Evolutionary conservation across 2,797 vertebrate genomes (phyloP), one percentile per base, ranked within the genome.

Genomic region (Brachyalestes nurse): DNA sequence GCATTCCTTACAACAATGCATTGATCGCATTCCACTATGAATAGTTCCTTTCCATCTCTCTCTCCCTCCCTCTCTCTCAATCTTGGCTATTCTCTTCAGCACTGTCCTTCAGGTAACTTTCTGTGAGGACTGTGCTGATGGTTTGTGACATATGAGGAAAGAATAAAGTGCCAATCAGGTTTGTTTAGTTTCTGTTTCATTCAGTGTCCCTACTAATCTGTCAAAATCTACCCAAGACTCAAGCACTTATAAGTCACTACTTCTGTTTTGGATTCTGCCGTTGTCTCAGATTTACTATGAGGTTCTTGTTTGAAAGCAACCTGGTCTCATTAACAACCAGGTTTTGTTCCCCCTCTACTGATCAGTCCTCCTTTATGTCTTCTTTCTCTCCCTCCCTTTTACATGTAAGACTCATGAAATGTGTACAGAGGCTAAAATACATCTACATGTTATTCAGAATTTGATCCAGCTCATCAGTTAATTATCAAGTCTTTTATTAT

Each of bases 111-210:
- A 57, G 6, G 7, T 57, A n/a, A 57, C 53, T 57, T 0, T 9
- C 42, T 45, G 42, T n/a, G 53, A n/a, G 53, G 53, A 57, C 6
- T 1, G 6, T 19, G 19, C 6, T 57, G 19, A 57, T 57, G 53
- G 53, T 57, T n/a, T 57, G 19, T 57, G 19, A 57, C 19, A 57
- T 7, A 57, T 57, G 53, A 45, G 42, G 42, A 45, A 45, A 5
- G 42, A 45, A 17, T 53, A 4, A 17, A 53, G 51, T 53, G 51
- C 5, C 16, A 12, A n/a, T 4, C 9, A 28, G 21, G 58, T 61
- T 61, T 21, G 25, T 12, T 85, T 53, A 85, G 60, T 28, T 51
- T 57, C 58, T 62, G 51, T 21, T 17, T 55, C 17, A 19, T 55
- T 6, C 53, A 55, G 4, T 17, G 13, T 53, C 49, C 17, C 1